phyloP scores from a whole-genome alignment of 2,888 invertebrate species.

The Ptilodon capucinus region DNA sequence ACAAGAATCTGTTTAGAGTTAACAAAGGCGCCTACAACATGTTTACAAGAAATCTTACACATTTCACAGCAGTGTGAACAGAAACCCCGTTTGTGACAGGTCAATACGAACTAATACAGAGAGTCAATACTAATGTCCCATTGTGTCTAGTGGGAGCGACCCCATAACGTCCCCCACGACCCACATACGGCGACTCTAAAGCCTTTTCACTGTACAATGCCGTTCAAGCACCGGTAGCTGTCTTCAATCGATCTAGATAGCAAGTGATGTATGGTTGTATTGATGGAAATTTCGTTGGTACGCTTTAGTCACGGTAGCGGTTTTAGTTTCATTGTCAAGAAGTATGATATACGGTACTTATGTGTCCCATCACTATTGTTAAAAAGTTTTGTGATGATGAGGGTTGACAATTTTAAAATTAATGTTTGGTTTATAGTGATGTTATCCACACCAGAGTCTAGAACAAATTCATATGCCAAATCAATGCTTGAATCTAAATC shows the following conservation, averaged over 20 bases:
- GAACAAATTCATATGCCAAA: no score
- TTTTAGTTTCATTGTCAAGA: conserved; percentile 23
- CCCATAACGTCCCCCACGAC: conserved; percentile 9
- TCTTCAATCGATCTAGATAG: background rate
- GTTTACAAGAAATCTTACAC: conserved; percentile 1
- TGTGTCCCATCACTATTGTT: conserved; percentile 37
- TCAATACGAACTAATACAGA: conserved; percentile 22
- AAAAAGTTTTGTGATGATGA: conserved; percentile 15
- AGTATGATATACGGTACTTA: conserved; percentile 36
- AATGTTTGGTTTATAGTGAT: no score
- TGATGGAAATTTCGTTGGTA: background rate
- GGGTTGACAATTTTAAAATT: conserved; percentile 8
- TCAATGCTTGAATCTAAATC: no score
- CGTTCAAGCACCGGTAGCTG: conserved; percentile 2
- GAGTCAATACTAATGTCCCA: conserved; percentile 31
- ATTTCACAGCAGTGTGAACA: conserved; percentile 12
- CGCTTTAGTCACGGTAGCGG: conserved; percentile 12
- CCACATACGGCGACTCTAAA: conserved; percentile 4
- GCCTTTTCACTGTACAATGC: conserved; percentile 11
- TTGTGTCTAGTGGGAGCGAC: conserved; percentile 25
- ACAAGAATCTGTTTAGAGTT: no score
- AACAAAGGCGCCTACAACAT: no score
- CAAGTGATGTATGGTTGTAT: conserved; percentile 15
- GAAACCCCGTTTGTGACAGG: conserved; percentile 23
- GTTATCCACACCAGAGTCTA: no score